Percentiles rank a stretch among this genome's conserved stretches.
Conservation (phyloP, 2,797 vertebrate genomes). For the Hyperoplus immaculatus region DNA sequence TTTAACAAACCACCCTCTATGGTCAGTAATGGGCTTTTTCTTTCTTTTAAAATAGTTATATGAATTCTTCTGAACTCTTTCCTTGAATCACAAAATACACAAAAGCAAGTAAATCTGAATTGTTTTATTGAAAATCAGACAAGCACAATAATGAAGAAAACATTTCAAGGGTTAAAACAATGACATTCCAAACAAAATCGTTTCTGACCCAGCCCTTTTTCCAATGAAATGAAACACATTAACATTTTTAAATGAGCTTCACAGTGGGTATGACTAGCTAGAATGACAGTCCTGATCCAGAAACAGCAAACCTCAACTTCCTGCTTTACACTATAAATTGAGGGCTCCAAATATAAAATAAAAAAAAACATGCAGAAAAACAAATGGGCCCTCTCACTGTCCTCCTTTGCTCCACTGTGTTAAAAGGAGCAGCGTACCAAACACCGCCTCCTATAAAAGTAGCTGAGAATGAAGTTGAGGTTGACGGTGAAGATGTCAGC, state of each 20-base stretch:
- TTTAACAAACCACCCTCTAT: background rate
- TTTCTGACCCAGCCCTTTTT: background rate
- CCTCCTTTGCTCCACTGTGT: conserved; percentile 4
- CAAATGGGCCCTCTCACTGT: conserved; percentile 45
- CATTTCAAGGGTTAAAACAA: conserved; percentile 37
- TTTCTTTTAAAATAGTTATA: background rate
- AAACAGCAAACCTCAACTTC: conserved; percentile 32
- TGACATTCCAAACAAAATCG: conserved; percentile 29
- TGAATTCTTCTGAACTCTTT: background rate
- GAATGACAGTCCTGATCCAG: conserved; percentile 64
- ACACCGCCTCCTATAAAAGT: background rate
- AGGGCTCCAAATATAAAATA: background rate
- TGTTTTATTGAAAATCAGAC: conserved; percentile 73
- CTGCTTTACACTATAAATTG: conserved; percentile 10
- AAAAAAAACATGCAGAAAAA: conserved; percentile 11
- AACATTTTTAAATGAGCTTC: conserved; percentile 38
- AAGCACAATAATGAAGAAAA: conserved; percentile 45
- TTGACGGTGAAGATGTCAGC: background rate
- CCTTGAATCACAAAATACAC: conserved; percentile 5
- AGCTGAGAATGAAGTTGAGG: conserved; percentile 6
- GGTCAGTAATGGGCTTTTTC: background rate
- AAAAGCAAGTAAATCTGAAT: conserved; percentile 43
- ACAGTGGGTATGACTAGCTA: conserved; percentile 48
- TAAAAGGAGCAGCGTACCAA: conserved; percentile 12
- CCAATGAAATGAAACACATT: conserved; percentile 55